Evolutionary conservation across 2,888 invertebrate genomes (phyloP), one percentile per base, ranked within the genome.

Genomic region (Papilio demoleus): DNA sequence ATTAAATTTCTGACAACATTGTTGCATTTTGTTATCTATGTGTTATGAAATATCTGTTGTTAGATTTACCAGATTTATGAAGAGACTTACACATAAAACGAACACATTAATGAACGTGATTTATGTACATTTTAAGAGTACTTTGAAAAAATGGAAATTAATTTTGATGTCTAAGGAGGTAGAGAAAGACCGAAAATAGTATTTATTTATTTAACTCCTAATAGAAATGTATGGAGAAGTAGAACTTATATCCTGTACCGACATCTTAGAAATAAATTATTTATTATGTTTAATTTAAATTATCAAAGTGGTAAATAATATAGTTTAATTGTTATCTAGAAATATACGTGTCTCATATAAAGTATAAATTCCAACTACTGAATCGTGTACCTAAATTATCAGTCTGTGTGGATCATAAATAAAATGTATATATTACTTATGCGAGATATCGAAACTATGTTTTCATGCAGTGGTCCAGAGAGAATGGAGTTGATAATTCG

Each of bases 391-490:
- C n/a, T 2, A 53, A 47, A 27, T n/a, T 27, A 9, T 9, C 14
- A 12, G 2, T 53, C 24, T 50, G 22, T 50, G 24, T 36, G 11
- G 34, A 1, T 34, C 14, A 14, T 36, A 58, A 27, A 19, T 58
- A 5, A 59, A 59, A 36, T 6, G 6, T n/a, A n/a, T n/a, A n/a
- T n/a, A 31, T 36, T 36, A 36, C 36, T 5, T 59, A 36, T 36
- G 58, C 17, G 19, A 36, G 22, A 36, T 50, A 24, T 74, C 76
- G 79, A 80, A 76, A 78, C 77, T 76, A 81, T 79, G 22, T 68
- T 81, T 83, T 79, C 75, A 73, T 75, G 74, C 75, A 78, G 82
- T 81, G 84, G 83, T 79, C 81, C 80, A 80, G 77, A 77, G 84
- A 75, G 75, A 42, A 61, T 62, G 34, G 78, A 81, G 81, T 84